Percentiles rank a stretch among this genome's conserved stretches.
phyloP scores from a whole-genome alignment of 1,140 invertebrate genomes.

The Eueides isabella region DNA sequence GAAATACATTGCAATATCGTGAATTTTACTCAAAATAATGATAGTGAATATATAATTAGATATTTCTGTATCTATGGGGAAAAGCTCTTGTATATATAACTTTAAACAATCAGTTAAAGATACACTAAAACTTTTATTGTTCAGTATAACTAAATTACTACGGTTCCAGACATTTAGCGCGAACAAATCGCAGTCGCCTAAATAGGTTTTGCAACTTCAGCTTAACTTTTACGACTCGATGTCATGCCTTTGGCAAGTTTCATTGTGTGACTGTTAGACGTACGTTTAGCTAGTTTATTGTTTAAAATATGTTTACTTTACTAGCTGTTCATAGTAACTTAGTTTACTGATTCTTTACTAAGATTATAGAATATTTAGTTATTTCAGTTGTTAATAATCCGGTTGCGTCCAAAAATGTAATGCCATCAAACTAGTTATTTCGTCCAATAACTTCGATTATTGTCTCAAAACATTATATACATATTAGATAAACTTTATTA shows the following conservation, averaged over 20 bases:
- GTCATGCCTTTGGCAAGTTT: not conserved
- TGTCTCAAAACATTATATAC: not conserved
- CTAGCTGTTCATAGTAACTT: not conserved
- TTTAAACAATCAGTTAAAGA: too few relatives aligned
- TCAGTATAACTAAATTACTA: not conserved
- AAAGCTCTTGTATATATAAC: not conserved
- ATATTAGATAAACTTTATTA: not conserved
- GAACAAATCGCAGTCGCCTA: slow-evolving; percentile 1
- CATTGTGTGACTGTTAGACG: slow-evolving; percentile 1
- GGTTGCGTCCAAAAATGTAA: too few relatives aligned
- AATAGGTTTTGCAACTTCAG: slow-evolving; percentile 13
- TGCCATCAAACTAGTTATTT: too few relatives aligned
- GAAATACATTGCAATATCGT: too few relatives aligned
- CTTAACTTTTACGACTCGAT: slow-evolving; percentile 14
- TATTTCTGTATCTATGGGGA: too few relatives aligned
- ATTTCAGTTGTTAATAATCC: not conserved
- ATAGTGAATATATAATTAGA: too few relatives aligned
- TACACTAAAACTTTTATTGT: not conserved
- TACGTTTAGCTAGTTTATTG: slow-evolving; percentile 1
- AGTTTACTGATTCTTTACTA: not conserved
- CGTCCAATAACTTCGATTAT: not conserved
- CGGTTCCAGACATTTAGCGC: not conserved
- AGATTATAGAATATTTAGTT: not conserved
- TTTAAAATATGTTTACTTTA: not conserved
- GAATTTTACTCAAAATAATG: too few relatives aligned